Evolutionary conservation across 2,113 vertebrate species (phyloP).

Genomic region (Thymallus thymallus): DNA sequence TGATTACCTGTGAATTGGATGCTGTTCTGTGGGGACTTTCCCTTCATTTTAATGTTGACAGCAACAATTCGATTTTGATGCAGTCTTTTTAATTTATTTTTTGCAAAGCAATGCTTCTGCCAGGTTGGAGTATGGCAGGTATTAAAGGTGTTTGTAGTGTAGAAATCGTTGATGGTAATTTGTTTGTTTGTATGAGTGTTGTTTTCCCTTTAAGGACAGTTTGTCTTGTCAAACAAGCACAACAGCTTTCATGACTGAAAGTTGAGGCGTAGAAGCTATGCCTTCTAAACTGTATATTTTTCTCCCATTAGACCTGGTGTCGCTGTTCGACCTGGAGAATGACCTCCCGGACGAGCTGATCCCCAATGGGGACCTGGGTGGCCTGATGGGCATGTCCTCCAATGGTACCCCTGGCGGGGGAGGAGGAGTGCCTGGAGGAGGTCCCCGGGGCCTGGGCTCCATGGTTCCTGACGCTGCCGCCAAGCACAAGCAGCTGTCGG

Average conservation of each 20-base stretch:
- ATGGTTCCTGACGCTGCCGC: conserved; percentile 90
- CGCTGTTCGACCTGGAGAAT: conserved; percentile 95
- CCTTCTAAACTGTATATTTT: conserved; percentile 11
- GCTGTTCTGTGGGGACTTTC: neutral
- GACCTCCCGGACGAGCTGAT: conserved; percentile 98
- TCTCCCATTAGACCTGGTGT: conserved; percentile 83
- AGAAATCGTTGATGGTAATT: no score
- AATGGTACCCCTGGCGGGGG: conserved; percentile 61
- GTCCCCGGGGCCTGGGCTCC: conserved; percentile 71
- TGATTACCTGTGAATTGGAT: neutral
- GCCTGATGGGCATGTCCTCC: conserved; percentile 79
- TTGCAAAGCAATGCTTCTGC: neutral
- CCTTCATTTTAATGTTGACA: neutral
- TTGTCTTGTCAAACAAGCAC: no score
- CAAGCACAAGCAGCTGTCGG: conserved; percentile 96
- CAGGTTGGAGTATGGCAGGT: no score
- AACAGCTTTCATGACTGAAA: no score
- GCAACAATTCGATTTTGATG: neutral
- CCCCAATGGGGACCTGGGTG: conserved; percentile 85
- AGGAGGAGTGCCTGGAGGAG: conserved; percentile 57
- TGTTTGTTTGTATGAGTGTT: no score
- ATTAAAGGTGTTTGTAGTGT: no score
- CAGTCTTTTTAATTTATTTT: neutral
- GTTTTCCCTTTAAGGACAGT: no score
- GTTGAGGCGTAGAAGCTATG: neutral